Evolutionary conservation across 2,888 invertebrate species (phyloP), one percentile per base, ranked within the genome.

Genomic region (Volucella bombylans): DNA sequence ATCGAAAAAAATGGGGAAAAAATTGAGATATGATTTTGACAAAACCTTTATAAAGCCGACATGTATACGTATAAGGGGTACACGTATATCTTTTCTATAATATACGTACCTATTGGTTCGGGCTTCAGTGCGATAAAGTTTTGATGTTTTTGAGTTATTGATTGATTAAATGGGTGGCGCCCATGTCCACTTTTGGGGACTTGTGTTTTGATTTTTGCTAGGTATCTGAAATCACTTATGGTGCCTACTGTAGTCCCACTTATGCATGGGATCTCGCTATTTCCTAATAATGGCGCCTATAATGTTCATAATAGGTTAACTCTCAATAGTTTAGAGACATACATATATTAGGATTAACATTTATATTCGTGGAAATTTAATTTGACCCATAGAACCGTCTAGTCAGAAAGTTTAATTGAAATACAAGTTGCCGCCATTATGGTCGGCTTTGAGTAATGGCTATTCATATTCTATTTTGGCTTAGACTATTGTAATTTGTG

Each of bases 91-190:
- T 3, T 23, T 23, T 23, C 18, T 23, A 23, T 23, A 18, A 31
- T 31, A 31, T 31, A 6, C 31, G 31, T 31, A 31, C 6, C 31
- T 31, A 6, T 31, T 0, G 31, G 31, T 31, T 31, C 6, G 31
- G 1, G 31, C 6, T 31, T 11, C 15, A 45, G 9, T 38, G 55
- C 2, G 65, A 74, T 74, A 74, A 74, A 41, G 54, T 54, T 54
- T 31, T 8, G 50, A 67, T 54, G 23, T 14, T 65, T 57, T 57
- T 57, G 64, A 55, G 55, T 65, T 65, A 65, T 57, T 65, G 74
- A 74, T 74, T 49, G 55, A 55, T 74, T 23, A 41, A 14, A 11
- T 65, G 55, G 65, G 11, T 57, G 74, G 65, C 65, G 74, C 74
- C 74, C 65, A 9, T 61, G 43, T 52, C 50, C 31, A 61, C 23